A percentile compares a stretch with the other conserved stretches of the same genome.
Evolutionary conservation across 2,888 invertebrate species (phyloP).

Genomic region (Agrilus mali): DNA sequence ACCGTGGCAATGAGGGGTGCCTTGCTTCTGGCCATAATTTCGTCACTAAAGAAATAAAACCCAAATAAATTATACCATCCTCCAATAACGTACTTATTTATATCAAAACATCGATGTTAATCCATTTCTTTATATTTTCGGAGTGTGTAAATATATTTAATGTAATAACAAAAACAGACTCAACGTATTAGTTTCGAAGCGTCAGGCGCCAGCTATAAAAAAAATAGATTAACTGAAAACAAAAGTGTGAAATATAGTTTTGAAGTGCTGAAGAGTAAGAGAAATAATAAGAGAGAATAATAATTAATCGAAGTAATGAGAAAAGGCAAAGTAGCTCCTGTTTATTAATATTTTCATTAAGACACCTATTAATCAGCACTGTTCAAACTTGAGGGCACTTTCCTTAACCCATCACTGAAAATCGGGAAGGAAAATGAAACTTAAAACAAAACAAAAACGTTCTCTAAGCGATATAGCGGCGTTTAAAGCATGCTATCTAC

Average conservation of each 20-base stretch:
- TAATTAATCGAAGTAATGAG: constrained; percentile 27
- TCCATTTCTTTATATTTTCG: too few species aligned
- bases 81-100: not conserved
- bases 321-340: constrained; percentile 33
- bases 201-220: not conserved
- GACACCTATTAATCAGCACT: constrained; percentile 12
- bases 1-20: constrained; percentile 39
- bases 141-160: too few species aligned
- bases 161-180: too few species aligned
- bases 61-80: not conserved
- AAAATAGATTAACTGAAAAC: constrained; percentile 4
- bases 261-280: too few species aligned
- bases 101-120: not conserved
- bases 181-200: too few species aligned
- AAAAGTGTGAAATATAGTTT: too few species aligned
- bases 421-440: constrained; percentile 28
- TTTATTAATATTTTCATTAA: constrained; percentile 15
- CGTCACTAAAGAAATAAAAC: constrained; percentile 18
- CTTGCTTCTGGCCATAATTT: constrained; percentile 19
- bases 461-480: constrained; percentile 14
- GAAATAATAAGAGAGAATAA: too few species aligned
- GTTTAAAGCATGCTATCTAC: constrained; percentile 24
- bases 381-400: constrained; percentile 48
- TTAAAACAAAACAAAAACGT: constrained; percentile 22
- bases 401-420: constrained; percentile 60